phyloP scores from a whole-genome alignment of 2,113 vertebrate species.

The Chaetops frenatus region DNA sequence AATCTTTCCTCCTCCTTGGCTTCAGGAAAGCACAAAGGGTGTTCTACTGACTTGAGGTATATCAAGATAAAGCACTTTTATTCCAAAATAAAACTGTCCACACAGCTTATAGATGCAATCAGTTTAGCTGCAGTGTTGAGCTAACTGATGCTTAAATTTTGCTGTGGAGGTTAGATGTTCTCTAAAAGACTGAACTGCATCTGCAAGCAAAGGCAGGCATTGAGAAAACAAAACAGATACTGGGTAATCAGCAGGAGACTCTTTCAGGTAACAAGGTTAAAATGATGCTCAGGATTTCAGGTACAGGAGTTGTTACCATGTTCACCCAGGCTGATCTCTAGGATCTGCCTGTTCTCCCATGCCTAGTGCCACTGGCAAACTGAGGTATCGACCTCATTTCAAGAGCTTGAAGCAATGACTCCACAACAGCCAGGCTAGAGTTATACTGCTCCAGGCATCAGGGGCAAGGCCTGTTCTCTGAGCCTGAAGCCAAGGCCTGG shows the following conservation, averaged over 20 bases:
- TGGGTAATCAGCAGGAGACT: neutral
- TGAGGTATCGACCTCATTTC: neutral
- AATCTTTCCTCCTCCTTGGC: conserved; percentile 23
- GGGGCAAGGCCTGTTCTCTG: neutral
- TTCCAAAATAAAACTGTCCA: conserved; percentile 52
- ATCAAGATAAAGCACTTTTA: conserved; percentile 50
- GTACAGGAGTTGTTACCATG: neutral
- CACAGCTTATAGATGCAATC: conserved; percentile 37
- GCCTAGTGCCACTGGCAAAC: neutral
- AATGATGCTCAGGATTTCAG: neutral
- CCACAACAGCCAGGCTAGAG: neutral
- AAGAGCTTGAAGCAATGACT: neutral
- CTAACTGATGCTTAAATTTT: conserved; percentile 34
- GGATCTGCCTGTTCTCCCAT: neutral
- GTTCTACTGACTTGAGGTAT: conserved; percentile 43
- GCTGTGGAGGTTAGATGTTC: conserved; percentile 18
- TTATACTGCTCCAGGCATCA: neutral
- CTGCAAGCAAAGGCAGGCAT: neutral
- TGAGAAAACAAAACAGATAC: neutral
- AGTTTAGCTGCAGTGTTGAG: conserved; percentile 3
- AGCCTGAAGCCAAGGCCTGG: neutral
- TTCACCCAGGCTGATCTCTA: neutral
- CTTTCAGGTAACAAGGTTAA: neutral
- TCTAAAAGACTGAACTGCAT: neutral
- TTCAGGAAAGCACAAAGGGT: conserved; percentile 11